phyloP scores from a whole-genome alignment of 1,140 invertebrate genomes.

The Archegozetes longisetosus region DNA sequence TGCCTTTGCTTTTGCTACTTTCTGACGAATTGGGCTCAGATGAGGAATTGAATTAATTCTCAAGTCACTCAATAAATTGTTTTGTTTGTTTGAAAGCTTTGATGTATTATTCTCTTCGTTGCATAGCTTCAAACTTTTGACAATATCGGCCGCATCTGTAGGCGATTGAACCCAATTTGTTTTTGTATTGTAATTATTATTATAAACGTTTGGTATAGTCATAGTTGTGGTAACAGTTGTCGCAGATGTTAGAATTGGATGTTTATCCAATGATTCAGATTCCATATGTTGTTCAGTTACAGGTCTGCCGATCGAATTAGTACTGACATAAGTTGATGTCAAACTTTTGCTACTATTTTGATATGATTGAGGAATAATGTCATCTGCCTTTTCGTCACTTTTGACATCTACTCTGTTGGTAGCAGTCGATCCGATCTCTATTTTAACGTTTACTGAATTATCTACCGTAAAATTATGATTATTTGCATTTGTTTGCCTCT shows the following conservation, averaged over 20 bases:
- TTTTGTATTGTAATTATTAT: neutral
- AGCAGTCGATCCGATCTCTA: conserved; percentile 10
- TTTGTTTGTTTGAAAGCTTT: neutral
- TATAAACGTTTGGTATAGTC: neutral
- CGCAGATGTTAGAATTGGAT: neutral
- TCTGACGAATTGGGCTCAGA: neutral
- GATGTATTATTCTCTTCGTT: neutral
- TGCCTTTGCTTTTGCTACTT: conserved; percentile 13
- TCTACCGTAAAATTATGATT: neutral
- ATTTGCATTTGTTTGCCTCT: neutral
- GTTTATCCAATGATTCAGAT: neutral
- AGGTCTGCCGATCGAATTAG: neutral
- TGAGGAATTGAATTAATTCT: neutral
- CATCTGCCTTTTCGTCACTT: neutral
- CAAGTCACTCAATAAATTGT: neutral
- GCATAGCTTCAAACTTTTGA: neutral
- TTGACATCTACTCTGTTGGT: neutral
- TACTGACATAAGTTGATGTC: neutral
- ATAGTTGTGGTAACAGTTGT: neutral
- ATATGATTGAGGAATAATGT: no score
- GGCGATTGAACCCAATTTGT: neutral
- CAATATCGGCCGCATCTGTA: neutral
- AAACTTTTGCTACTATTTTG: no score
- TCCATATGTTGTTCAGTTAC: neutral
- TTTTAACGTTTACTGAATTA: conserved; percentile 13